phyloP scores from a whole-genome alignment of 2,113 vertebrate species.

The Pterocles burchelli region DNA sequence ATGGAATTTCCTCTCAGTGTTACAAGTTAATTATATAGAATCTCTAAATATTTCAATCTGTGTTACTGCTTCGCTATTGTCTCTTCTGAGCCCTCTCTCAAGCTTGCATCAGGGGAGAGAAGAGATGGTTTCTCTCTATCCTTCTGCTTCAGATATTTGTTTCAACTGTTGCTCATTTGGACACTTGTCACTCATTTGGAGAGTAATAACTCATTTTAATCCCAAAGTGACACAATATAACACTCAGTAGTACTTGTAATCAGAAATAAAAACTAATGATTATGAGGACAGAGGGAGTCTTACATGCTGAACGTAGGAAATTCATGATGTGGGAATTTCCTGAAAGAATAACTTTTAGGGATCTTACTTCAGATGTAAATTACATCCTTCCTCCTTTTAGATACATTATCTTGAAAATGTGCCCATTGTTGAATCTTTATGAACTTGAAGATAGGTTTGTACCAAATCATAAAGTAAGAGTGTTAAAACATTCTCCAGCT shows the following conservation, averaged over 20 bases:
- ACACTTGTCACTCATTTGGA: background rate
- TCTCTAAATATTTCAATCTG: background rate
- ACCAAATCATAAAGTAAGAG: background rate
- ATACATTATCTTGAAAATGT: background rate
- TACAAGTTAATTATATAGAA: background rate
- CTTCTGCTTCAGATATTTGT: background rate
- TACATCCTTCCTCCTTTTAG: background rate
- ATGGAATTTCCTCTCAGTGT: background rate
- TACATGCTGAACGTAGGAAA: background rate
- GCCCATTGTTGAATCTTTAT: background rate
- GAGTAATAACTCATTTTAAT: background rate
- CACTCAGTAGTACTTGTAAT: background rate
- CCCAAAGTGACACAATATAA: background rate
- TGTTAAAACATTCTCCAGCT: background rate
- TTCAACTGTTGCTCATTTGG: background rate
- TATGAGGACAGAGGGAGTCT: fast-evolving
- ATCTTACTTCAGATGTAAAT: background rate
- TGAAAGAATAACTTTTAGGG: background rate
- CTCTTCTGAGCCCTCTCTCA: background rate
- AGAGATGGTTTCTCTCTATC: background rate
- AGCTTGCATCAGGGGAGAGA: background rate
- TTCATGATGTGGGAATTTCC: background rate
- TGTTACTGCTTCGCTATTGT: background rate
- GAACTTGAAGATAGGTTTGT: background rate
- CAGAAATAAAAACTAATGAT: background rate